Evolutionary conservation across 2,113 vertebrate genomes (phyloP), one percentile per base, ranked within the genome.

Genomic region (Bostrychus sinensis): DNA sequence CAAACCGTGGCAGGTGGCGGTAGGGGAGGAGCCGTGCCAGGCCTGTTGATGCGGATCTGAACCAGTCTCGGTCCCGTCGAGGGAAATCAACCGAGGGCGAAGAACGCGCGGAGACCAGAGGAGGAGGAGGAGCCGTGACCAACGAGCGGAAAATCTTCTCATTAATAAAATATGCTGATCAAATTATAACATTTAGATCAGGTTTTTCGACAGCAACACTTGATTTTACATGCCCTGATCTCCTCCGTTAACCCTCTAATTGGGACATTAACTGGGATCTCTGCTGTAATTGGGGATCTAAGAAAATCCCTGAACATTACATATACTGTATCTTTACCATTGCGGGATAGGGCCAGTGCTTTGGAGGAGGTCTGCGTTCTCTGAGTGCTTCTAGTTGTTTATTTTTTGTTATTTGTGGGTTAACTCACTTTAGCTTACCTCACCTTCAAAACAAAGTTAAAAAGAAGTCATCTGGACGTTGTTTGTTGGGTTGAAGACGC

Each of bases 61-160:
- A 38, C 53, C 37, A 62, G 55, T 43, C 55, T 26, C 34, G 62
- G 34, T 53, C 39, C 8, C 73, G 65, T 34, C 77, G 39, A 32
- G 78, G 74, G 78, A 88, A 82, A 85, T 83, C 76, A 85, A 39
- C 11, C 1, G 22, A 65, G 60, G 56, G 65, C 75, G 83, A 57
- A 34, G 68, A 68, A 76, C 66, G 56, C 28, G 63, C 60, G 75
- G 58, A 67, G 69, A 72, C 26, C 38, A 19, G 51, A 53, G 38
- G 53, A 61, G 72, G 78, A 67, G 58, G n/a, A n/a, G n/a, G 10
- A 68, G 75, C 64, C 53, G 17, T 65, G 73, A 62, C 77, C 73
- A 81, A 87, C 66, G 70, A 78, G 80, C 84, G 75, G 75, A 84
- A 87, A 82, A 89, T 89, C 53, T 54, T 80, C 76, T 74, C 72